Base-by-base conservation (phyloP, 2,797 vertebrate species). In the Brachyalestes nurse region DNA sequence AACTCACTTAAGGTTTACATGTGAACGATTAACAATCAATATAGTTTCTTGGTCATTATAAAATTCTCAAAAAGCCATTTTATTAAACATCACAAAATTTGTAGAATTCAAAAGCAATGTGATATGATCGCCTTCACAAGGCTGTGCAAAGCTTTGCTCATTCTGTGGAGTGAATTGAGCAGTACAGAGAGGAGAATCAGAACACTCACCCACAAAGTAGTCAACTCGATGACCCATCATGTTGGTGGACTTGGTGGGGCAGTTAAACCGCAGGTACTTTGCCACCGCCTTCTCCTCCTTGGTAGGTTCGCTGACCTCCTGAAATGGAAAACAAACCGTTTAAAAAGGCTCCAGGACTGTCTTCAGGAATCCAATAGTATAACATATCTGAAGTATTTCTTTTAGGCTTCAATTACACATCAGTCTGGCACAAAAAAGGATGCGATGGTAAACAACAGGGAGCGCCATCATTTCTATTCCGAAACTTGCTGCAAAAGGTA, bases 201-300 rank as follows among this genome's bases (percentile, higher is more conserved):
- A 69, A 23, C 77, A 89, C 96, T 90, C 87, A 99, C 98, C 98
- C 53, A 96, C 95, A 85, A 99, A 99, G 92, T 99, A 99, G 93
- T 99, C 97, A 66, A 99, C 97, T 58, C 97, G 86, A 87, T 99
- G 98, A 55, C 97, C 97, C 96, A 99, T 96, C 98, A 99, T 99
- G 92, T 97, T 99, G 72, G 98, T 99, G 84, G 98, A 99, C 90
- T 99, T 99, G 85, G 96, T 97, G 58, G 97, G 96, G 88, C 98
- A 98, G 92, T 99, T 99, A 90, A 99, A 99, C 55, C 98, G 95
- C 84, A 99, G 92, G 90, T 98, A 98, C 90, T 99, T 99, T 81
- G 98, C 98, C 85, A 99, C 97, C 0, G 95, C 96, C 92, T 99
- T 99, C 90, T 99, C 98, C 91, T 99, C 97, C 94, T 99, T 99